Conservation (phyloP, 2,888 invertebrate genomes). For the Eupithecia tripunctaria region DNA sequence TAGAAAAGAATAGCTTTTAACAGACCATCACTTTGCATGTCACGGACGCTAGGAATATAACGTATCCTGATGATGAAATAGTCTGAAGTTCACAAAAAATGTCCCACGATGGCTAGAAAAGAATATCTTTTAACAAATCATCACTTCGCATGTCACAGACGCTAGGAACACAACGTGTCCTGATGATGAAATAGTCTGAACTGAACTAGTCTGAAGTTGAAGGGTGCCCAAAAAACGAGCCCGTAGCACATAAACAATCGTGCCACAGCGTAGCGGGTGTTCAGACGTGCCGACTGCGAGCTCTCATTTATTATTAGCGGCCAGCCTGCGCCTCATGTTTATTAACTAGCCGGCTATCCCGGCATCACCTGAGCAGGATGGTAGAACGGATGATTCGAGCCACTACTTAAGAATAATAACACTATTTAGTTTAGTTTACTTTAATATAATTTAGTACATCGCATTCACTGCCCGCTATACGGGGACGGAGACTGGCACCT, state of each 20-base stretch:
- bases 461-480: no score
- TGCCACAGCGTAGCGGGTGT: constrained; percentile 2
- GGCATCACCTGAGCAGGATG: constrained; percentile 41
- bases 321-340: constrained; percentile 45
- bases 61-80: background rate
- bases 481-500: no score
- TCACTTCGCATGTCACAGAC: no score
- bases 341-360: constrained; percentile 43
- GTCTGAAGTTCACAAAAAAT: no score
- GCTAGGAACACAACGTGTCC: no score
- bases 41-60: no score
- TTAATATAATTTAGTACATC: no score
- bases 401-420: background rate
- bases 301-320: constrained; percentile 39
- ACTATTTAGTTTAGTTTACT: no score
- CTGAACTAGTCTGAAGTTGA: background rate
- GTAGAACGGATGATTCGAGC: constrained; percentile 8
- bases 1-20: no score
- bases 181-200: background rate
- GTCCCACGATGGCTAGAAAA: no score
- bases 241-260: background rate
- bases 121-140: no score
- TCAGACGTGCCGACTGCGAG: constrained; percentile 20
- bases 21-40: no score
- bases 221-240: background rate